These are phyloP conservation scores for Sphenopsis melanotis DNA, from an alignment of 2,797 vertebrate species.

Conservation along the genomic window DNA sequence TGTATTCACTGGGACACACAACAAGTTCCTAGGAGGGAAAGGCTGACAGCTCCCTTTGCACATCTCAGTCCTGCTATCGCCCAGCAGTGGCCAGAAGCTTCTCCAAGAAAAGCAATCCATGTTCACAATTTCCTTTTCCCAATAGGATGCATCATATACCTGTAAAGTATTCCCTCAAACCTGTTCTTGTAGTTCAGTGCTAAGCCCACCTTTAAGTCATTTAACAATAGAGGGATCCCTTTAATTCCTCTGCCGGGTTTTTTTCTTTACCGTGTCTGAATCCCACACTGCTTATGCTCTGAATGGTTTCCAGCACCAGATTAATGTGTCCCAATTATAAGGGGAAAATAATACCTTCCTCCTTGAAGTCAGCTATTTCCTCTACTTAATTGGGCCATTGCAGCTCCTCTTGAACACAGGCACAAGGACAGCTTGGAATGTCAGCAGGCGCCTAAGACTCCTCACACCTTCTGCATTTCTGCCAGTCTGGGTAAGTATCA, in stretches of 20 bases:
- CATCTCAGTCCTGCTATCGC: neutral
- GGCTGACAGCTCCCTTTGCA: neutral
- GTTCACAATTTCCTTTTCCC: neutral
- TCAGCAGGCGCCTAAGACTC: neutral
- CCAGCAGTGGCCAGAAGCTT: neutral
- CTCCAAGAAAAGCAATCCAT: neutral
- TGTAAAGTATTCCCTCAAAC: neutral
- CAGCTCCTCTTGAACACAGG: neutral
- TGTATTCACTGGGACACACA: neutral
- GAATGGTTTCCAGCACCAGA: neutral
- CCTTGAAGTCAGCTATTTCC: slow-evolving; percentile 22
- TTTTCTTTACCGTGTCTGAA: neutral
- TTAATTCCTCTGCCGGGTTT: neutral
- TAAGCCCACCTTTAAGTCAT: neutral
- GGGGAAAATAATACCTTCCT: neutral
- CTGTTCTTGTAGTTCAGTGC: neutral
- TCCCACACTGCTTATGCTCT: neutral
- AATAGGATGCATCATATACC: neutral
- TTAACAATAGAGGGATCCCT: neutral
- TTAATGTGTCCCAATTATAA: slow-evolving; percentile 5
- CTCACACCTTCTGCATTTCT: neutral
- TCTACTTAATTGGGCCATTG: slow-evolving; percentile 16
- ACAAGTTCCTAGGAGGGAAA: neutral
- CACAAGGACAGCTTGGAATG: neutral
- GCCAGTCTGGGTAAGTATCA: neutral